phyloP scores from a whole-genome alignment of 2,113 vertebrate genomes.

The Manacus vitellinus region DNA sequence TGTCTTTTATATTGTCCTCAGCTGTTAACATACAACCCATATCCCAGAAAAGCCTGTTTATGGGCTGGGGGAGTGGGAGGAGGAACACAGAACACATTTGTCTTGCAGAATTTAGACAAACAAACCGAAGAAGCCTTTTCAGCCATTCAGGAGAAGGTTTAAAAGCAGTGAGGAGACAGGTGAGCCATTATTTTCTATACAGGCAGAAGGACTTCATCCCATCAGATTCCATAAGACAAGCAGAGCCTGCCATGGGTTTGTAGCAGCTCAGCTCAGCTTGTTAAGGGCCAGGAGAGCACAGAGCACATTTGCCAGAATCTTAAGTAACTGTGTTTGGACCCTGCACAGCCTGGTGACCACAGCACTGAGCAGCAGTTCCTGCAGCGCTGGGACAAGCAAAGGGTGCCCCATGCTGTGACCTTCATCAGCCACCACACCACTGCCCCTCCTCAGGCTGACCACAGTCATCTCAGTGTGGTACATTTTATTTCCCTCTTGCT shows the following conservation, averaged over 20 bases:
- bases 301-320: background rate
- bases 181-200: background rate
- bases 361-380: background rate
- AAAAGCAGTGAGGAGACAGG: background rate
- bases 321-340: background rate
- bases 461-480: rapidly evolving
- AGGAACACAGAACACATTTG: background rate
- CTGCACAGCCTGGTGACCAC: background rate
- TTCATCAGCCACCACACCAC: background rate
- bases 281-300: background rate
- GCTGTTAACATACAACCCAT: background rate
- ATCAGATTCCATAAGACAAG: background rate
- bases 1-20: background rate
- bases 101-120: background rate
- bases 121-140: background rate
- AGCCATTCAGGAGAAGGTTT: background rate
- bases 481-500: background rate
- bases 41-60: background rate
- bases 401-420: background rate
- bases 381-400: background rate
- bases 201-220: background rate
- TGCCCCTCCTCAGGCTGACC: background rate
- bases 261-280: background rate
- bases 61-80: background rate
- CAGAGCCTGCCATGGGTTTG: background rate